A percentile compares a stretch with the other conserved stretches of the same genome.
Evolutionary conservation across 1,140 invertebrate species (phyloP).

Genomic region (Samia ricini): DNA sequence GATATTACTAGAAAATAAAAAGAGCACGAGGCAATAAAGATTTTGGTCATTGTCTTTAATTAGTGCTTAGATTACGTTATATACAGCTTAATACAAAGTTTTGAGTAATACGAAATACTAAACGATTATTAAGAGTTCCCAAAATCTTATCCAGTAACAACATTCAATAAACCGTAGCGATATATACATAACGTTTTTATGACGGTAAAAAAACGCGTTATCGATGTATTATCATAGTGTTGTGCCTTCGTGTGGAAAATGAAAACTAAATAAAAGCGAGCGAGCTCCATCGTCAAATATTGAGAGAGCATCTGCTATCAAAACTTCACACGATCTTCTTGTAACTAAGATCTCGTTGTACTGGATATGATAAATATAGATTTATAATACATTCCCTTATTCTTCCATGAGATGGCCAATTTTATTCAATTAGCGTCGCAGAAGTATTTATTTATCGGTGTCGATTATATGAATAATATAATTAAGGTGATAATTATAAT

Average conservation of each 20-base stretch:
- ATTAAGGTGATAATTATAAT: too few species aligned
- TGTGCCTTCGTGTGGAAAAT: not conserved
- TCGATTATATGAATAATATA: too few species aligned
- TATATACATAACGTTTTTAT: not conserved
- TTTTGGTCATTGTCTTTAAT: too few species aligned
- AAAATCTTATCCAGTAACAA: not conserved
- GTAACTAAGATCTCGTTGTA: not conserved
- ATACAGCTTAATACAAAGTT: too few species aligned
- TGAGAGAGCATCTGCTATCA: constrained; percentile 1
- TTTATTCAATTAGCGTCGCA: too few species aligned
- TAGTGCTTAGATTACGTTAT: too few species aligned
- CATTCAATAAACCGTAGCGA: not conserved
- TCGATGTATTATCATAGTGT: not conserved
- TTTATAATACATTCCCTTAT: too few species aligned
- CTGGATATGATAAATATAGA: not conserved
- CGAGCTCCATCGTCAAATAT: not conserved
- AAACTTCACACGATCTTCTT: not conserved
- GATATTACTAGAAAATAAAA: too few species aligned
- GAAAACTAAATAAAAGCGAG: not conserved
- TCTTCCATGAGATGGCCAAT: too few species aligned
- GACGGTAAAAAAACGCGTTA: not conserved
- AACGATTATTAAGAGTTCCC: not conserved
- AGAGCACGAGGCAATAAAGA: too few species aligned
- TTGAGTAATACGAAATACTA: not conserved
- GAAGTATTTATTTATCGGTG: too few species aligned